Evolutionary conservation across 2,888 invertebrate genomes (phyloP).

Genomic region (Heliconius aoede): DNA sequence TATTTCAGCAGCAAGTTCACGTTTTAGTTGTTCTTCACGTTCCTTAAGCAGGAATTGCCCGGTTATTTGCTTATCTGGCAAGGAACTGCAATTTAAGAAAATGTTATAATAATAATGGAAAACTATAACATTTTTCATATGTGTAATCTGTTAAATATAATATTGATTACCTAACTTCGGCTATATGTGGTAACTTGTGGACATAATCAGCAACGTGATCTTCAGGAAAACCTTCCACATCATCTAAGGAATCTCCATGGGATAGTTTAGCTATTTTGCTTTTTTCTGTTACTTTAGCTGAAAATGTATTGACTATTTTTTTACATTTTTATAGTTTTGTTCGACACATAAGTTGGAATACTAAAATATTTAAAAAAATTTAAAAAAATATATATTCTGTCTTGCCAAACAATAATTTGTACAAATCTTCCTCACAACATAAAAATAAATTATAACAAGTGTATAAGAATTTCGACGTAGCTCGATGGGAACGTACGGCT

Average conservation of each 20-base stretch:
- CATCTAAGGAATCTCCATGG: conserved; percentile 80
- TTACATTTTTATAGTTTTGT: background rate
- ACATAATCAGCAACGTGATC: conserved; percentile 77
- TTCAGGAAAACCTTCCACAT: conserved; percentile 81
- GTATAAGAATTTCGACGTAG: too few relatives aligned
- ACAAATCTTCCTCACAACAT: too few relatives aligned
- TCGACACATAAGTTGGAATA: too few relatives aligned
- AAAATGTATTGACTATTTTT: conserved; percentile 41
- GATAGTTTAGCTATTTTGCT: conserved; percentile 67
- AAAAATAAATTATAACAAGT: too few relatives aligned
- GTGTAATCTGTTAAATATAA: background rate
- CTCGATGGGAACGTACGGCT: too few relatives aligned
- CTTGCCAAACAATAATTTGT: too few relatives aligned
- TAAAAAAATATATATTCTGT: too few relatives aligned
- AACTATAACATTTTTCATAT: background rate
- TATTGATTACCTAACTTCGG: conserved; percentile 70
- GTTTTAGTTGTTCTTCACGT: conserved; percentile 70
- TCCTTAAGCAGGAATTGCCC: conserved; percentile 69
- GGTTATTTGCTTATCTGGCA: conserved; percentile 64
- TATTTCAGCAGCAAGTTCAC: conserved; percentile 54
- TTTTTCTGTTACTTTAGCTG: conserved; percentile 62
- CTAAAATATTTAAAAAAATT: too few relatives aligned
- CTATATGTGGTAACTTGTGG: conserved; percentile 77
- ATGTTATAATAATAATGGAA: background rate
- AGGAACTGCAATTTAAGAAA: conserved; percentile 55